Base-by-base conservation (phyloP, 2,113 vertebrate genomes). In the Apodemus sylvaticus region DNA sequence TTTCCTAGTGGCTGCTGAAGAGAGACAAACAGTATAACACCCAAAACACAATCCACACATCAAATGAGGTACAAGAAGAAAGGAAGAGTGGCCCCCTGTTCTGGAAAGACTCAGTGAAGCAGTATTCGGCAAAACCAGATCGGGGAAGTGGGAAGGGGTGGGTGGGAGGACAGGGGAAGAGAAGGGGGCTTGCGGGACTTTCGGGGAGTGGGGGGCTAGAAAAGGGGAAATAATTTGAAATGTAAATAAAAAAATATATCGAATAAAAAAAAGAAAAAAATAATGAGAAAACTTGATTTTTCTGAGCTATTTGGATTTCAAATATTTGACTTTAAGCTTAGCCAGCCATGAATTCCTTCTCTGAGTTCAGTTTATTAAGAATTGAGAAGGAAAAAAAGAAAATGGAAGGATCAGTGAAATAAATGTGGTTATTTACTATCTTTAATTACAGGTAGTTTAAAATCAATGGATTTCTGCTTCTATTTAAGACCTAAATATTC, bases 381-480 rank as follows among this genome's bases (percentile, higher is more conserved):
- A 24, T 53, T 19, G 36, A 39, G 9, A 48, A 17, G 0, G 16
- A 10, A 83, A 82, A 83, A 83, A 92, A 45, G 78, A 82, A 74
- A 26, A 16, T 42, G 7, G 94, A 79, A n/a, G 55, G 10, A 91
- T 64, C 20, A 48, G 16, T 20, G 29, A 51, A 36, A 96, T 88
- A n/a, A 82, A 62, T 24, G 12, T 16, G 45, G 26, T 51, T 91
- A 64, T 68, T 95, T 97, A 70, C 48, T 20, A 79, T n/a, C 85
- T 81, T 96, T 89, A 11, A 95, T 93, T 34, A 91, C 39, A 86
- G 53, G 5, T 39, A 64, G 26, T 71, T 96, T 94, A 92, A 96
- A 55, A 79, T 34, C 48, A 93, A 81, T 36, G 13, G 45, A 45
- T 51, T 77, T 86, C 13, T 81, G 51, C 58, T 88, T 93, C 51